These are phyloP conservation scores for Drosophila willistoni DNA, from an alignment of 1,140 invertebrate species.

Conservation along the genomic window DNA sequence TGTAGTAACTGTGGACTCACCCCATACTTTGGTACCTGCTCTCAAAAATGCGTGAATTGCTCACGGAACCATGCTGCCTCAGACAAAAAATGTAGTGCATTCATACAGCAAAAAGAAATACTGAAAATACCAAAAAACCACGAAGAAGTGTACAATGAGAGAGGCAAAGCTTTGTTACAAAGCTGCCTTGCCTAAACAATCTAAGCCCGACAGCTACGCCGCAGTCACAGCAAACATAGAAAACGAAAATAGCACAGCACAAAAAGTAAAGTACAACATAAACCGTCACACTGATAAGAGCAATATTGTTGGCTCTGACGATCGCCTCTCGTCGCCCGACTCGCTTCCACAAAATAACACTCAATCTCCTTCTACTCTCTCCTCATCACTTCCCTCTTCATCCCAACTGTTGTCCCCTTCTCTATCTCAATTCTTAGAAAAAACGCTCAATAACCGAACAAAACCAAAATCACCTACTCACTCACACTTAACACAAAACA, in stretches of 20 bases:
- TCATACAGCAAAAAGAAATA: slow-evolving; percentile 28
- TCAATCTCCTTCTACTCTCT: slow-evolving; percentile 1
- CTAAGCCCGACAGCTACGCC: neutral
- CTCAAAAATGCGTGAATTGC: slow-evolving; percentile 19
- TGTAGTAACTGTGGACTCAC: too few relatives aligned
- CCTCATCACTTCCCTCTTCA: neutral
- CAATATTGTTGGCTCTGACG: neutral
- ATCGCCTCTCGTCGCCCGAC: neutral
- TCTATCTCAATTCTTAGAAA: neutral
- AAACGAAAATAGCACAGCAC: slow-evolving; percentile 1
- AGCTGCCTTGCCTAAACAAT: slow-evolving; percentile 15
- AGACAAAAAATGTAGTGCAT: slow-evolving; percentile 17
- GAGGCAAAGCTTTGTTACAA: slow-evolving; percentile 10
- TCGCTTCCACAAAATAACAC: neutral
- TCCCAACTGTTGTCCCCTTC: too few relatives aligned
- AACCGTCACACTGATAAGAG: neutral
- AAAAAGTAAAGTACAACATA: slow-evolving; percentile 1
- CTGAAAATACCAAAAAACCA: slow-evolving; percentile 33
- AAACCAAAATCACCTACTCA: too few relatives aligned
- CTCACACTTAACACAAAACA: slow-evolving; percentile 1
- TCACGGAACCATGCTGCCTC: slow-evolving; percentile 21
- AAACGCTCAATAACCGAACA: too few relatives aligned
- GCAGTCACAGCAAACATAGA: neutral
- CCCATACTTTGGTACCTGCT: slow-evolving; percentile 3
- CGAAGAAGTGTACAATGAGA: slow-evolving; percentile 19